phyloP scores from a whole-genome alignment of 2,797 vertebrate genomes.

The Salarias fasciatus region DNA sequence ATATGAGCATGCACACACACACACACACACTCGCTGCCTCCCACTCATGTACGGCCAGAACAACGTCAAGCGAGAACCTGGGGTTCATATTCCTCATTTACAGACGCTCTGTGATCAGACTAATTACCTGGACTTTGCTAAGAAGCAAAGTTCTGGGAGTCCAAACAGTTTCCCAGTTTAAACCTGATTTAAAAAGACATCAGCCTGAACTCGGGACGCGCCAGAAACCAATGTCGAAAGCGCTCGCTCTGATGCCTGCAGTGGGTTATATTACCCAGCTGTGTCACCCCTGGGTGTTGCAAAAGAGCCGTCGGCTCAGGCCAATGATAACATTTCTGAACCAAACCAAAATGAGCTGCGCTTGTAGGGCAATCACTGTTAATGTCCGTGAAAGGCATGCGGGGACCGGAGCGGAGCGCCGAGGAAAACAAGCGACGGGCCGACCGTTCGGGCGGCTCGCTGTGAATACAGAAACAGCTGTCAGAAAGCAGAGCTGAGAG shows the following conservation, averaged over 20 bases:
- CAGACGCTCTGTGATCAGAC: constrained; percentile 43
- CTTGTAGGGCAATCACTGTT: constrained; percentile 56
- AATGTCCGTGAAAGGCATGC: constrained; percentile 64
- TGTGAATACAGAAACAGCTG: constrained; percentile 35
- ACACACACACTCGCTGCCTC: constrained; percentile 43
- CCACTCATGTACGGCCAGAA: constrained; percentile 40
- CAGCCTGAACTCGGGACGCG: constrained; percentile 52
- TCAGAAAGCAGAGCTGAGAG: constrained; percentile 38
- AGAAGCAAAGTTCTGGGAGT: constrained; percentile 44
- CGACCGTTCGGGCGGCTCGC: constrained; percentile 40
- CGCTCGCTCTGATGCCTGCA: constrained; percentile 61
- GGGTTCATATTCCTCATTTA: constrained; percentile 50
- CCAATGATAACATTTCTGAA: constrained; percentile 75
- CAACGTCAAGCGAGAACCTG: constrained; percentile 46
- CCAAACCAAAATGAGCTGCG: constrained; percentile 48
- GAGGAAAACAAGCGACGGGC: constrained; percentile 59
- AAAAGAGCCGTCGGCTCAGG: constrained; percentile 61
- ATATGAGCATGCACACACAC: constrained; percentile 2
- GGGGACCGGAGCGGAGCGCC: constrained; percentile 17
- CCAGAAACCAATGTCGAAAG: constrained; percentile 74
- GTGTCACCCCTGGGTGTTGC: constrained; percentile 77
- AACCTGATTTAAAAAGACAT: constrained; percentile 57
- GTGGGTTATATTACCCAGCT: constrained; percentile 64
- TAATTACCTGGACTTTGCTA: constrained; percentile 44
- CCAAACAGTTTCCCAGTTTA: constrained; percentile 61